Percentiles rank a stretch among this genome's conserved stretches.
Conservation (phyloP, 1,140 invertebrate genomes). For the Hylaeus anthracinus region DNA sequence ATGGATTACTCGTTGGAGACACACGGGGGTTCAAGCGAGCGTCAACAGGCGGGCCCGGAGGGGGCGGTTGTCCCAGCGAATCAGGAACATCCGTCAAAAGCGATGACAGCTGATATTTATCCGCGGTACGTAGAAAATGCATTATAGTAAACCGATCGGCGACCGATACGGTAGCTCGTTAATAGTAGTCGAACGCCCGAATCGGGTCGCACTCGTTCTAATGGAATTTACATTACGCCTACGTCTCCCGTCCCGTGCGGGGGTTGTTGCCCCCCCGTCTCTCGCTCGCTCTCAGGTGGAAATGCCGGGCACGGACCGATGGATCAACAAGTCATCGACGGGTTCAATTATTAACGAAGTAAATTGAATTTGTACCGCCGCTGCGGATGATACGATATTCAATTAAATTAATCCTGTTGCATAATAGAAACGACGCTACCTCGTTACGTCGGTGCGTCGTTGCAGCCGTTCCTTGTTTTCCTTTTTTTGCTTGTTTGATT, state of each 20-base stretch:
- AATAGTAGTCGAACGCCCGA: constrained; percentile 40
- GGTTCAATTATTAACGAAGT: constrained; percentile 54
- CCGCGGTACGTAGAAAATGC: constrained; percentile 50
- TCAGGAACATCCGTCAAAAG: constrained; percentile 8
- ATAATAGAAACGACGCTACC: constrained; percentile 22
- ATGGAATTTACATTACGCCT: constrained; percentile 53
- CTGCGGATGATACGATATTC: constrained; percentile 34
- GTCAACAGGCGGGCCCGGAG: background rate
- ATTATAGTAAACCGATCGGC: constrained; percentile 45
- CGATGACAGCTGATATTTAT: constrained; percentile 34
- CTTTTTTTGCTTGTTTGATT: too few species aligned
- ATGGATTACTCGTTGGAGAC: background rate
- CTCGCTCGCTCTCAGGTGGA: constrained; percentile 27
- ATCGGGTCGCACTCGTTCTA: constrained; percentile 44
- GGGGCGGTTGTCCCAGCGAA: background rate
- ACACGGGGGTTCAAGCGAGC: background rate
- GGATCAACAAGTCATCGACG: constrained; percentile 56
- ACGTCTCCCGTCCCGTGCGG: background rate
- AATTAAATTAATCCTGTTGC: constrained; percentile 50
- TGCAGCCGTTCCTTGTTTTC: background rate
- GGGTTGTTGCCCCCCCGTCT: background rate
- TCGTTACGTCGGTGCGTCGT: background rate
- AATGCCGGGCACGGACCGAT: constrained; percentile 39
- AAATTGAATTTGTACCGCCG: constrained; percentile 52
- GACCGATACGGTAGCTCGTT: constrained; percentile 37